A percentile compares a stretch with the other conserved stretches of the same genome.
Conservation (phyloP, 2,113 vertebrate genomes). For the Equus quagga region DNA sequence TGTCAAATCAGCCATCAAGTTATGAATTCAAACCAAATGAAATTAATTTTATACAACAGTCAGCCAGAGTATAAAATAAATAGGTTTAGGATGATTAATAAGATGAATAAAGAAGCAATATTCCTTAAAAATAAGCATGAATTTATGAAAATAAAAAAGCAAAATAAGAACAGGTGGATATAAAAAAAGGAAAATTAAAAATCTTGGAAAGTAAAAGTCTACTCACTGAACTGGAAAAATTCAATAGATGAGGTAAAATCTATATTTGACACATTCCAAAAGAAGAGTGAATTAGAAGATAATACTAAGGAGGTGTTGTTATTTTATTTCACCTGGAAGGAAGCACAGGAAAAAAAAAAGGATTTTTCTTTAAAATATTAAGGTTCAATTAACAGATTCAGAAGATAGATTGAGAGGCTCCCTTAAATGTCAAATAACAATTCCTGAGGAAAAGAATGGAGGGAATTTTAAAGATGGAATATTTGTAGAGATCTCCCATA, state of each 20-base stretch:
- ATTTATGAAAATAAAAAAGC: background rate
- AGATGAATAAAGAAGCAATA: background rate
- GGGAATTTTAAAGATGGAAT: background rate
- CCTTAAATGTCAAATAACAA: background rate
- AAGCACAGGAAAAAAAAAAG: background rate
- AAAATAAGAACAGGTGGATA: background rate
- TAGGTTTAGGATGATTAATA: background rate
- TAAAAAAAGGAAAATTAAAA: background rate
- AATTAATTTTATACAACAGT: slow-evolving; percentile 52
- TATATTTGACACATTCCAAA: background rate
- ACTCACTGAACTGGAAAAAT: slow-evolving; percentile 1
- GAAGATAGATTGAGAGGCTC: background rate
- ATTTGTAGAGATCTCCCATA: background rate
- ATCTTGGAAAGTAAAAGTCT: background rate
- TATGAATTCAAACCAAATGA: slow-evolving; percentile 58
- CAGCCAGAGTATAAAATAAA: slow-evolving; percentile 25
- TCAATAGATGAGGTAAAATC: background rate
- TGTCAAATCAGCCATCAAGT: slow-evolving; percentile 56
- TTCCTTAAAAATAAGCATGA: slow-evolving; percentile 16
- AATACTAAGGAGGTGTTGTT: background rate
- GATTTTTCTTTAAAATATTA: background rate
- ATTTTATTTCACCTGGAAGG: background rate
- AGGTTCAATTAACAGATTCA: background rate
- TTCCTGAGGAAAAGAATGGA: background rate
- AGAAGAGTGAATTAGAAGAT: background rate